A percentile compares a stretch with the other conserved stretches of the same genome.
These are phyloP conservation scores for Merluccius polli DNA, from an alignment of 2,797 vertebrate genomes.

Conservation along the genomic window DNA sequence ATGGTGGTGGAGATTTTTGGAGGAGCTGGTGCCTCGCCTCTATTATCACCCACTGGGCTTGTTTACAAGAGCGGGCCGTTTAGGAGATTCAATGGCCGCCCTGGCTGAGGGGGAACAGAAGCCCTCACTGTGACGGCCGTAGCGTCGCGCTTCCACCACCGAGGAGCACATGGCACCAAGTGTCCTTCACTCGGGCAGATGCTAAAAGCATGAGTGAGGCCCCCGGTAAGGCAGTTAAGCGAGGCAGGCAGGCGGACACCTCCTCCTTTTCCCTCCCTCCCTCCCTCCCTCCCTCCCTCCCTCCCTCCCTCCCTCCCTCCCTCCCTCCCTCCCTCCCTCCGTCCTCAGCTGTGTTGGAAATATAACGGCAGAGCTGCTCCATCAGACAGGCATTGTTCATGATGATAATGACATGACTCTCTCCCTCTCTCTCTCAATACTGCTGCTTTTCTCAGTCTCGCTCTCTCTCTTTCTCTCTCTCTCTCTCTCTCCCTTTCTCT, in stretches of 20 bases:
- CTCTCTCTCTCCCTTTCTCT: background rate
- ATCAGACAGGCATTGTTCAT: constrained; percentile 61
- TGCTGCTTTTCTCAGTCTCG: background rate
- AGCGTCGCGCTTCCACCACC: constrained; percentile 51
- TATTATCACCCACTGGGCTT: constrained; percentile 60
- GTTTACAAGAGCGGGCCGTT: constrained; percentile 45
- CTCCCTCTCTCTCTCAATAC: constrained; percentile 41
- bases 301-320: too few species aligned
- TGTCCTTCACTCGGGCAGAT: constrained; percentile 64
- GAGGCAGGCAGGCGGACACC: constrained; percentile 2
- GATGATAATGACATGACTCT: constrained; percentile 49
- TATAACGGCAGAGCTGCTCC: constrained; percentile 44
- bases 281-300: background rate
- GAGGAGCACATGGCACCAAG: constrained; percentile 63
- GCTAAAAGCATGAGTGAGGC: constrained; percentile 59
- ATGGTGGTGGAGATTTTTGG: constrained; percentile 34
- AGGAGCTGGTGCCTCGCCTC: constrained; percentile 49
- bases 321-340: constrained; percentile 4
- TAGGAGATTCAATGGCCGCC: constrained; percentile 45
- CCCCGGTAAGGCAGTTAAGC: constrained; percentile 55
- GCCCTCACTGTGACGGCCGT: constrained; percentile 59
- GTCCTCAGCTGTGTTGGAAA: constrained; percentile 49
- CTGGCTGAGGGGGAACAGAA: constrained; percentile 54
- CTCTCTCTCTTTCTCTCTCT: background rate
- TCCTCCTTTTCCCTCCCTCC: background rate